Evolutionary conservation across 2,888 invertebrate genomes (phyloP).

Genomic region (Dascillus cervinus): DNA sequence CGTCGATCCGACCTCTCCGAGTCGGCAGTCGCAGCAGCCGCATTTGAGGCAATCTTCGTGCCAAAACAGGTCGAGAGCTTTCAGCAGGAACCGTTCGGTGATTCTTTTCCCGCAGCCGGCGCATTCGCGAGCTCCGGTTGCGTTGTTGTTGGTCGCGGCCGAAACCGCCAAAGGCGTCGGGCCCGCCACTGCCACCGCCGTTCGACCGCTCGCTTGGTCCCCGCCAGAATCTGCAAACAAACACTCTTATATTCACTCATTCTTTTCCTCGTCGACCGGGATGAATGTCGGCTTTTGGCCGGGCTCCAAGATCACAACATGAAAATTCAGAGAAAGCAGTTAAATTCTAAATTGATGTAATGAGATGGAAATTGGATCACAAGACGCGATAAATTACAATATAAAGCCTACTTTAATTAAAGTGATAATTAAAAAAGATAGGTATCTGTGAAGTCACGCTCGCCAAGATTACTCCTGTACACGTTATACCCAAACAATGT

Average conservation of each 20-base stretch:
- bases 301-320: conserved; percentile 8
- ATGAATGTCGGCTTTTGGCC: conserved; percentile 8
- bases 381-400: conserved; percentile 37
- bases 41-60: conserved; percentile 92
- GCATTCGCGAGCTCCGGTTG: conserved; percentile 55
- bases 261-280: too few species aligned
- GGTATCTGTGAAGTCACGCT: conserved; percentile 22
- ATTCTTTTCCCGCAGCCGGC: conserved; percentile 83
- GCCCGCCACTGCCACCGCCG: conserved; percentile 32
- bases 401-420: conserved; percentile 41
- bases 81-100: conserved; percentile 72
- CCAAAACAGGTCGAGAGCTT: conserved; percentile 85
- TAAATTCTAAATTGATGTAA: conserved; percentile 39
- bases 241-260: neutral
- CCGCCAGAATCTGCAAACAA: conserved; percentile 35
- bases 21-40: conserved; percentile 84
- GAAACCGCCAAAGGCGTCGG: conserved; percentile 28
- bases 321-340: conserved; percentile 20
- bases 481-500: conserved; percentile 23
- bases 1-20: conserved; percentile 89
- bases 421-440: conserved; percentile 41
- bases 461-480: conserved; percentile 21
- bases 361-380: conserved; percentile 41
- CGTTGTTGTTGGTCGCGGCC: conserved; percentile 24
- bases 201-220: conserved; percentile 36